These are phyloP conservation scores for Atta texana DNA, from an alignment of 1,140 invertebrate species.

Conservation along the genomic window DNA sequence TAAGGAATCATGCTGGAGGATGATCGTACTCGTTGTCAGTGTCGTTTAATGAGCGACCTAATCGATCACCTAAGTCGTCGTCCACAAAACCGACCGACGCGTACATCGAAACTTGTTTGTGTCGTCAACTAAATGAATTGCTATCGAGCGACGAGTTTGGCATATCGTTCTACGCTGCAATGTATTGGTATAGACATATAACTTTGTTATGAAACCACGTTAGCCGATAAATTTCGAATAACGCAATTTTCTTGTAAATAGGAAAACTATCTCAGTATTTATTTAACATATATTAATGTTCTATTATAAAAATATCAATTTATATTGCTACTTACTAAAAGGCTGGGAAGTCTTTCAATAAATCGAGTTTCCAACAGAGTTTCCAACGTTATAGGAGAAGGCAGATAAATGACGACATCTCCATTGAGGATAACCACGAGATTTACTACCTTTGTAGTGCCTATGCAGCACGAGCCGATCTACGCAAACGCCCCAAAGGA, in stretches of 20 bases:
- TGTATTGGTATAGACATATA: not conserved
- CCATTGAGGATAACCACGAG: conserved; percentile 74
- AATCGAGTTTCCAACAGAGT: not conserved
- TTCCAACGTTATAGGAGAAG: not conserved
- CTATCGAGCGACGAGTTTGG: conserved; percentile 14
- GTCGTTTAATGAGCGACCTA: conserved; percentile 10
- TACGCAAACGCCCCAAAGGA: conserved; percentile 33
- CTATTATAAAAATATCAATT: not conserved
- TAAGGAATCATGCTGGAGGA: conserved; percentile 4
- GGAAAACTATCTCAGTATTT: not conserved
- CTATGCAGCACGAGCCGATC: conserved; percentile 72
- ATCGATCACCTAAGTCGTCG: conserved; percentile 45
- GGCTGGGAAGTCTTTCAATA: not conserved
- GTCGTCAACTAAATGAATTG: conserved; percentile 32
- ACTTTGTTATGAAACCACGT: conserved; percentile 19
- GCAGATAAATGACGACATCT: conserved; percentile 66
- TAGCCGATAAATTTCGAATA: not conserved
- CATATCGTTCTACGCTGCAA: not conserved
- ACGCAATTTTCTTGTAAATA: not conserved
- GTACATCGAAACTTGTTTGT: conserved; percentile 14
- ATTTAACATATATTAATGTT: not conserved
- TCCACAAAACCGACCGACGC: conserved; percentile 28
- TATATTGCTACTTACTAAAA: not conserved
- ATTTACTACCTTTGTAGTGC: conserved; percentile 77
- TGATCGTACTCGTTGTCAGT: conserved; percentile 13